Evolutionary conservation across 1,140 invertebrate genomes (phyloP).

Genomic region (Leptestheria dahalacensis): DNA sequence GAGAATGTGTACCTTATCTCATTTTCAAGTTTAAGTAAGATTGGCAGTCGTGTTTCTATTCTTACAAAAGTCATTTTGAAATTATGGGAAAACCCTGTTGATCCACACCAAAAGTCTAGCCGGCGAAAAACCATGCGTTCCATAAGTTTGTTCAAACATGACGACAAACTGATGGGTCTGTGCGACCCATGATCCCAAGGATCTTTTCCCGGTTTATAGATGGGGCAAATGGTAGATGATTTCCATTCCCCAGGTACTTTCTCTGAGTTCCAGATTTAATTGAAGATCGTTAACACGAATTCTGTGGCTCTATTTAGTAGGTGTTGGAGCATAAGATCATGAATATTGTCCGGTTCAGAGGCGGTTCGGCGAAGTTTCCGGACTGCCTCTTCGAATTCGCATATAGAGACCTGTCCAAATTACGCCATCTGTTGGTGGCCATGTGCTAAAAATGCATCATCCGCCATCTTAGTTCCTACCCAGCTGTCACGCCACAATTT

Average conservation of each 20-base stretch:
- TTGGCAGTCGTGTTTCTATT: conserved; percentile 25
- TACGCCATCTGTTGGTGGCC: too few species aligned
- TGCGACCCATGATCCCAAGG: conserved; percentile 4
- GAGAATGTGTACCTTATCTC: conserved; percentile 24
- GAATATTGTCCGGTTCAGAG: not conserved
- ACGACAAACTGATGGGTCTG: conserved; percentile 16
- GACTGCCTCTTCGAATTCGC: not conserved
- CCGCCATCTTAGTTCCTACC: too few species aligned
- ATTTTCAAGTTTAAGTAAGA: conserved; percentile 25
- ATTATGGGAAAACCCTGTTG: not conserved
- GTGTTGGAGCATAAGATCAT: not conserved
- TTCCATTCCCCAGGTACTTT: conserved; percentile 15
- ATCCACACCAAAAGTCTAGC: conserved; percentile 7
- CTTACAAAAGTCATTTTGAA: conserved; percentile 23
- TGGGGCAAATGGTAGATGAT: conserved; percentile 11
- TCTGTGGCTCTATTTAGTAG: not conserved
- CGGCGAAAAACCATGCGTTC: conserved; percentile 15
- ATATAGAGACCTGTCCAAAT: too few species aligned
- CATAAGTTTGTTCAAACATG: conserved; percentile 12
- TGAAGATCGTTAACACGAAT: not conserved
- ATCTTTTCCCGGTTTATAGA: conserved; percentile 18
- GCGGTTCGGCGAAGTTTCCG: too few species aligned
- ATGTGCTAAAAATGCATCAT: too few species aligned
- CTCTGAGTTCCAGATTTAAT: not conserved
- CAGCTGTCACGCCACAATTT: too few species aligned